Conservation (phyloP, 2,888 invertebrate genomes). For the Macrosoma leucophasiata region DNA sequence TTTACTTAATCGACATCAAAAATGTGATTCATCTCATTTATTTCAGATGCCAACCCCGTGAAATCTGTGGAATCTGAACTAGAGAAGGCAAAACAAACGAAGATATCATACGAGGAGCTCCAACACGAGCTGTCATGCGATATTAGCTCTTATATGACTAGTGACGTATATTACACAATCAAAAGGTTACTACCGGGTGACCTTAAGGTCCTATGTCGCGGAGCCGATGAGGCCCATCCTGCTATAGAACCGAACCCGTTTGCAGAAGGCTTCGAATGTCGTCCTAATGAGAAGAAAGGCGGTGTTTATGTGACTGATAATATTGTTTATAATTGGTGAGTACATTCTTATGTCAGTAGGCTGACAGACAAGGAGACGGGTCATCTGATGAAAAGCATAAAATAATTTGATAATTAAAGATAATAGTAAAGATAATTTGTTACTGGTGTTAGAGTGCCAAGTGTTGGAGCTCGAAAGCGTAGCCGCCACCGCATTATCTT, state of each 20-base stretch:
- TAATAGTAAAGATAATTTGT: too few relatives aligned
- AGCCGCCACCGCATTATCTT: too few relatives aligned
- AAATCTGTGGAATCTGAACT: slow-evolving; percentile 58
- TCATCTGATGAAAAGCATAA: too few relatives aligned
- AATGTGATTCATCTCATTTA: too few relatives aligned
- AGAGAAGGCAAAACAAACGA: slow-evolving; percentile 38
- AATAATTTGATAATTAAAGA: too few relatives aligned
- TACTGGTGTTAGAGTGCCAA: too few relatives aligned
- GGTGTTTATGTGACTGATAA: slow-evolving; percentile 88
- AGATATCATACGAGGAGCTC: slow-evolving; percentile 50
- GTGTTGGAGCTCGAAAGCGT: too few relatives aligned
- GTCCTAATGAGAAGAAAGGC: slow-evolving; percentile 82
- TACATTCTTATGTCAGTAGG: too few relatives aligned
- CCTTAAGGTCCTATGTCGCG: slow-evolving; percentile 82
- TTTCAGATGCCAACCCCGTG: slow-evolving; percentile 56
- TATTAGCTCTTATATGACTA: slow-evolving; percentile 83
- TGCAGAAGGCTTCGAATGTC: slow-evolving; percentile 76
- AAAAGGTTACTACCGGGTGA: slow-evolving; percentile 91
- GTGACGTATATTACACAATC: slow-evolving; percentile 85
- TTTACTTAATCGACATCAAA: background rate
- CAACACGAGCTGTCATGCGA: slow-evolving; percentile 79
- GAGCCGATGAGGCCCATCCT: slow-evolving; percentile 50
- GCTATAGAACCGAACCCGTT: slow-evolving; percentile 82
- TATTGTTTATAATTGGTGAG: slow-evolving; percentile 82
- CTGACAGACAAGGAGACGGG: too few relatives aligned